phyloP scores from a whole-genome alignment of 2,888 invertebrate genomes.

The Ariolimax columbianus region DNA sequence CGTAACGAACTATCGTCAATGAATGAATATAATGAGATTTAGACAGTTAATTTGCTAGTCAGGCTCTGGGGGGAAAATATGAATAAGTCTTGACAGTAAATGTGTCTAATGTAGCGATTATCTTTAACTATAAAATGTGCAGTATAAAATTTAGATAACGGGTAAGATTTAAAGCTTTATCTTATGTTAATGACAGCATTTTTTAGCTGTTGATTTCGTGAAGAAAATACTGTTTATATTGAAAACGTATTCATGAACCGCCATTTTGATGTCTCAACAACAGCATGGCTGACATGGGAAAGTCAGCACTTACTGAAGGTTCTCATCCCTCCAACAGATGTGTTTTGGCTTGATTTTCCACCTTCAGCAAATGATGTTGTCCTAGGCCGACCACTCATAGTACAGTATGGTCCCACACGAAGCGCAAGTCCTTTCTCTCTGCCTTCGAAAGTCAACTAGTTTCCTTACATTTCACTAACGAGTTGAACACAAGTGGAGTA shows the following conservation, averaged over 20 bases:
- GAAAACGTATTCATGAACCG: slow-evolving; percentile 4
- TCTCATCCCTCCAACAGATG: slow-evolving; percentile 73
- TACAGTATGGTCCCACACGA: slow-evolving; percentile 55
- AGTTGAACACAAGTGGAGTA: slow-evolving; percentile 21
- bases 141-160: not conserved
- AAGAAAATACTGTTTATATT: not conserved
- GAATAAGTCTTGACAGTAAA: not conserved
- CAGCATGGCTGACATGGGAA: slow-evolving; percentile 56
- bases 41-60: too few relatives aligned
- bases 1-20: too few relatives aligned
- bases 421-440: slow-evolving; percentile 36
- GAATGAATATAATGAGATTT: too few relatives aligned
- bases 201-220: not conserved
- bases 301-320: slow-evolving; percentile 71
- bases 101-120: not conserved
- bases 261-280: slow-evolving; percentile 50
- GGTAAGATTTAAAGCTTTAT: not conserved
- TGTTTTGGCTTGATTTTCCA: slow-evolving; percentile 71
- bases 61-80: too few relatives aligned
- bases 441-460: slow-evolving; percentile 45
- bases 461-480: slow-evolving; percentile 58
- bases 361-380: slow-evolving; percentile 76
- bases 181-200: not conserved
- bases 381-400: slow-evolving; percentile 75
- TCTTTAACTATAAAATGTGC: not conserved